Evolutionary conservation across 2,113 vertebrate species (phyloP).

Genomic region (Fregata magnificens): DNA sequence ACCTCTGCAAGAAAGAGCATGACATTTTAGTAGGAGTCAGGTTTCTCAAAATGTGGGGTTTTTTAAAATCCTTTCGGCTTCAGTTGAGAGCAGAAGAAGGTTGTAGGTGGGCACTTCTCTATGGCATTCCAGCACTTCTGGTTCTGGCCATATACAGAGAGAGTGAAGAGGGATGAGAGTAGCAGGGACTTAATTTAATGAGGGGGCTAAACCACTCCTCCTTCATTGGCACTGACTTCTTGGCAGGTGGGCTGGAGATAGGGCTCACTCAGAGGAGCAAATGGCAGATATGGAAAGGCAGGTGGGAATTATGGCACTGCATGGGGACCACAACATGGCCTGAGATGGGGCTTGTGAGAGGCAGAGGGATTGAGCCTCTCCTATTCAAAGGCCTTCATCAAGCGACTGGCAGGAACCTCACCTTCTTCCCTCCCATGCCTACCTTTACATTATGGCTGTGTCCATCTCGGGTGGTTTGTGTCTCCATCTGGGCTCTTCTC

Average conservation of each 20-base stretch:
- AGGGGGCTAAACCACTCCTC: not conserved
- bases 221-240: not conserved
- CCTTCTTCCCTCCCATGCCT: not conserved
- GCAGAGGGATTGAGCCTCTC: not conserved
- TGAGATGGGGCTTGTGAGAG: not conserved
- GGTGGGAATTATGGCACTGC: not conserved
- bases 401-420: rapidly evolving
- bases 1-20: not conserved
- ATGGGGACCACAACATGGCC: too few species aligned
- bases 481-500: not conserved
- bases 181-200: not conserved
- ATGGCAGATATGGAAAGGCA: not conserved
- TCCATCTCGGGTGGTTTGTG: not conserved
- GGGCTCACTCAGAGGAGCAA: not conserved
- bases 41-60: not conserved
- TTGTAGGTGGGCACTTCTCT: not conserved
- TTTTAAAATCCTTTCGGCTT: not conserved
- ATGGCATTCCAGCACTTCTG: not conserved
- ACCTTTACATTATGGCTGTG: too few species aligned
- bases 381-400: not conserved
- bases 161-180: not conserved
- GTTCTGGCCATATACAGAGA: not conserved
- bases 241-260: not conserved
- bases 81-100: rapidly evolving
- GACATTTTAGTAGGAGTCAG: not conserved